These are phyloP conservation scores for Rhinoraja longicauda DNA, from an alignment of 2,797 vertebrate genomes.

Conservation along the genomic window DNA sequence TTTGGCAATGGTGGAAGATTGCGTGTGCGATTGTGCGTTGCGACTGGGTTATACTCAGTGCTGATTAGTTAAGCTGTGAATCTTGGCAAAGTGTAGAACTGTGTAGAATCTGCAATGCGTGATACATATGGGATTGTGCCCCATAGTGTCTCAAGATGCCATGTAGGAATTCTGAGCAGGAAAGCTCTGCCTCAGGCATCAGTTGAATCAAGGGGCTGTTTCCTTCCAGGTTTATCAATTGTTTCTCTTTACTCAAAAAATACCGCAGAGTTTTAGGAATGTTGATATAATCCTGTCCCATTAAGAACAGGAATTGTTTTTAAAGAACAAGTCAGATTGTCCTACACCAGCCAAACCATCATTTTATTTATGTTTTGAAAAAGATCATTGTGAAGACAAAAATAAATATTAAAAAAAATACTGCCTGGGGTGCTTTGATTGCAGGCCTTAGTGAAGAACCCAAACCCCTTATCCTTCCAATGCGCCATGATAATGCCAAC, in stretches of 20 bases:
- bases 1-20: conserved; percentile 25
- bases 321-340: conserved; percentile 16
- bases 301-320: not conserved
- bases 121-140: not conserved
- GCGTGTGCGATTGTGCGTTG: not conserved
- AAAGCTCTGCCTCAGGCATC: not conserved
- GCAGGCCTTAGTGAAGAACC: conserved; percentile 20
- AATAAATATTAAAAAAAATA: conserved; percentile 18
- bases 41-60: not conserved
- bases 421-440: conserved; percentile 38
- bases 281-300: not conserved
- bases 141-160: not conserved
- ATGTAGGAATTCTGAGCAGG: not conserved
- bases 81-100: conserved; percentile 23
- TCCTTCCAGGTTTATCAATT: not conserved
- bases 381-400: conserved; percentile 9
- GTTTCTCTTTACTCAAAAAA: conserved; percentile 17
- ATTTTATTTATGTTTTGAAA: conserved; percentile 19
- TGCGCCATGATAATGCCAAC: conserved; percentile 12
- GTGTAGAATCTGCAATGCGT: not conserved
- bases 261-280: conserved; percentile 11
- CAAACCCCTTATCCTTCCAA: not conserved
- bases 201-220: conserved; percentile 12
- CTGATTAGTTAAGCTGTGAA: not conserved
- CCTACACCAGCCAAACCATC: conserved; percentile 17